Evolutionary conservation across 1,140 invertebrate species (phyloP), one percentile per base, ranked within the genome.

Genomic region (Chrysomallon squamiferum): DNA sequence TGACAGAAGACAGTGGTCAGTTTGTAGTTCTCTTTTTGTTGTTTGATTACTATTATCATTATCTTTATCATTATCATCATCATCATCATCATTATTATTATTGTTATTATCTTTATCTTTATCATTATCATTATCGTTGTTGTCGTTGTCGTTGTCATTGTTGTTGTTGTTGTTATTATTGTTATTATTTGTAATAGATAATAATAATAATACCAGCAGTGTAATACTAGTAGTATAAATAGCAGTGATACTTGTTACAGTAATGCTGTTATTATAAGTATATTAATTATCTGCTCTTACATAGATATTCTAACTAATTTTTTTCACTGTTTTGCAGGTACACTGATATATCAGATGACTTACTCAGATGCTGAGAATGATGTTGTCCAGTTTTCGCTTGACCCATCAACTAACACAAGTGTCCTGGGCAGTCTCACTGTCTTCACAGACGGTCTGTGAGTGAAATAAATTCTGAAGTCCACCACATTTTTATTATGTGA

Each of bases 1-100:
- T 67, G 65, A 33, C 27, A 13, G 65, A 67, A 47, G 65, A 67
- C 62, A 50, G 29, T 41, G 65, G 65, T 67, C 50, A 6, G 30
- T 13, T 20, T 18, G 27, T 25, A 15, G 22, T 35, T 35, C 35
- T 47, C 45, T 47, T 47, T 20, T n/a, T 13, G n/a, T 22, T 11
- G n/a, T 18, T 20, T 18, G 45, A n/a, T 18, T 20, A 45, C 20
- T 20, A 18, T 20, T 2, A 45, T 45, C 43, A 45, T 13, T 1
- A 45, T 18, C 15, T 45, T 45, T 18, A 1, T 18, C 20, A 20
- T 11, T 20, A n/a, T 20, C 45, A 1, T 4, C 25, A 20, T 47
- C n/a, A 7, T n/a, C 4, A 47, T 5, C 9, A 5, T 11, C 25
- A 20, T 47, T 4, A n/a, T 47, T n/a, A 13, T 20, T 18, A 13